A percentile compares a stretch with the other conserved stretches of the same genome.
These are phyloP conservation scores for Chrysomela aeneicollis DNA, from an alignment of 2,888 invertebrate species.

Conservation along the genomic window DNA sequence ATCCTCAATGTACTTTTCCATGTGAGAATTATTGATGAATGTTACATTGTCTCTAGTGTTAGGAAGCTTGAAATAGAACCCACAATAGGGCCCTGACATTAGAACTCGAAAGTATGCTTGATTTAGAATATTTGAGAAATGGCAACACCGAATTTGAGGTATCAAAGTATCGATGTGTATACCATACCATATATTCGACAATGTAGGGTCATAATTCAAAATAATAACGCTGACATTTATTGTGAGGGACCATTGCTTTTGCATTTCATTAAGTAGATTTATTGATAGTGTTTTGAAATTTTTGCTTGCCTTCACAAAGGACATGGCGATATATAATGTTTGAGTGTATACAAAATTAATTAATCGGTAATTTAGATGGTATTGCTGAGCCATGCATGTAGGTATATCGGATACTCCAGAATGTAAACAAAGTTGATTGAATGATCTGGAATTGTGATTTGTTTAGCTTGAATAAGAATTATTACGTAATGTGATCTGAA, in stretches of 20 bases:
- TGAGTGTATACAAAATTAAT: neutral
- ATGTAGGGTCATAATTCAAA: constrained; percentile 1
- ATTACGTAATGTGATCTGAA: neutral
- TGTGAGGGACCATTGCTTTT: constrained; percentile 9
- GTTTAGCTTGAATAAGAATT: too few species aligned
- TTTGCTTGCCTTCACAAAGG: constrained; percentile 21
- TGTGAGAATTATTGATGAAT: too few species aligned
- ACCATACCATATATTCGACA: constrained; percentile 14
- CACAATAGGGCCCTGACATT: too few species aligned
- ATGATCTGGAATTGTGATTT: neutral
- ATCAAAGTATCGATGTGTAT: neutral
- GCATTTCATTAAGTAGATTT: constrained; percentile 22
- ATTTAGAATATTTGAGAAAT: too few species aligned
- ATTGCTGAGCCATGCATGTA: neutral
- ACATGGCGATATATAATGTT: constrained; percentile 23
- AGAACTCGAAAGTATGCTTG: too few species aligned
- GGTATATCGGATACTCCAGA: neutral
- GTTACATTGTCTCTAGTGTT: too few species aligned
- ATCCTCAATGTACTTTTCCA: too few species aligned
- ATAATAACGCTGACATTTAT: constrained; percentile 24
- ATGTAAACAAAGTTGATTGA: neutral
- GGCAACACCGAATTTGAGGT: too few species aligned
- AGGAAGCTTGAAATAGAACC: too few species aligned
- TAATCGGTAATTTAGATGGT: neutral
- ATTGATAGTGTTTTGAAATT: constrained; percentile 22